Conservation (phyloP, 1,140 invertebrate genomes). For the Eumaeus atala region DNA sequence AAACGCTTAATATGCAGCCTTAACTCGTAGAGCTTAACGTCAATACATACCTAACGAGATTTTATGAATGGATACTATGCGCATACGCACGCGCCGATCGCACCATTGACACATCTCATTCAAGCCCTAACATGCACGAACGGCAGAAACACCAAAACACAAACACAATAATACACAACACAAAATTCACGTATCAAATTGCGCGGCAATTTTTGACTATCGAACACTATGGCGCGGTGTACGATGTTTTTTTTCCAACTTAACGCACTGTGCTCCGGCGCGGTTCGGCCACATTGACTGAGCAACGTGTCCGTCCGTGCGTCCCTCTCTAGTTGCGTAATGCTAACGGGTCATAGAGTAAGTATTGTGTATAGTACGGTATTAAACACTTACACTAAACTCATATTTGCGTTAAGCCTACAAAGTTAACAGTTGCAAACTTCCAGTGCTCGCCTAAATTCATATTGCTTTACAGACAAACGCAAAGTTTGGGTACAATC, state of each 20-base stretch:
- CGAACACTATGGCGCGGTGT: slow-evolving; percentile 13
- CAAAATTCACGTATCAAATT: slow-evolving; percentile 15
- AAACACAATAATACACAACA: slow-evolving; percentile 8
- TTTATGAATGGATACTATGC: slow-evolving; percentile 41
- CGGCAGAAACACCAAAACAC: slow-evolving; percentile 14
- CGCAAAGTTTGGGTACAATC: no score
- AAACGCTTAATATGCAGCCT: no score
- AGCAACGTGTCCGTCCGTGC: slow-evolving; percentile 41
- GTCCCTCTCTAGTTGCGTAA: slow-evolving; percentile 57
- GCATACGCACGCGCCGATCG: slow-evolving; percentile 36
- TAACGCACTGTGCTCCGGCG: slow-evolving; percentile 34
- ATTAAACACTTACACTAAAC: slow-evolving; percentile 21
- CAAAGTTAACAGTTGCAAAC: not conserved
- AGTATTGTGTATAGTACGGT: slow-evolving; percentile 40
- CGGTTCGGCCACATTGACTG: slow-evolving; percentile 48
- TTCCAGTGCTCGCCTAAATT: no score
- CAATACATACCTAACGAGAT: slow-evolving; percentile 43
- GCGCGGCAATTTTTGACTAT: slow-evolving; percentile 15
- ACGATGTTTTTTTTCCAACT: slow-evolving; percentile 25
- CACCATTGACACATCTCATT: slow-evolving; percentile 57
- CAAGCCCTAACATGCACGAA: slow-evolving; percentile 16
- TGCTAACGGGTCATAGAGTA: slow-evolving; percentile 63
- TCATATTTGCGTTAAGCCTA: slow-evolving; percentile 11
- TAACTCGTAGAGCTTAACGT: not conserved
- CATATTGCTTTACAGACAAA: no score